Evolutionary conservation across 1,140 invertebrate species (phyloP).

Genomic region (Heliothis virescens): DNA sequence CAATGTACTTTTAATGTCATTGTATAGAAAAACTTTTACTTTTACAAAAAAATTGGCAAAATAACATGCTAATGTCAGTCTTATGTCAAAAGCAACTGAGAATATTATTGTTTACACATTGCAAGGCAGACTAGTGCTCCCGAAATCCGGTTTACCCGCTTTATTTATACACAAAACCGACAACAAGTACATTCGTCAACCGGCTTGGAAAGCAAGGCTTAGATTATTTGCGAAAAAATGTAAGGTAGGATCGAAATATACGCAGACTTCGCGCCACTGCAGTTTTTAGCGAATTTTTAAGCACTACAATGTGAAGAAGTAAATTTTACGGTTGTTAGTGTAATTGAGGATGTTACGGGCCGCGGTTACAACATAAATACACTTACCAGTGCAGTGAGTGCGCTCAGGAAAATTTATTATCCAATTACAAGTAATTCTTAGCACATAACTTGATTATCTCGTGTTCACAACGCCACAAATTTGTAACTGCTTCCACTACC

Average conservation of each 20-base stretch:
- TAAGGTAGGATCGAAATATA: neutral
- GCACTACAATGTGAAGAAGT: neutral
- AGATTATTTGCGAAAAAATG: conserved; percentile 16
- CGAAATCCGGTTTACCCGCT: conserved; percentile 9
- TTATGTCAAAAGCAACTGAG: neutral
- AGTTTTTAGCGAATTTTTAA: neutral
- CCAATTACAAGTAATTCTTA: conserved; percentile 24
- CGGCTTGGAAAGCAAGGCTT: neutral
- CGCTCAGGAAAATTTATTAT: conserved; percentile 28
- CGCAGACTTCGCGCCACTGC: neutral
- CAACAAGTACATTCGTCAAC: conserved; percentile 4
- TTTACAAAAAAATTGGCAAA: neutral
- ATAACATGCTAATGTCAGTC: neutral
- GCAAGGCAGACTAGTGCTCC: neutral
- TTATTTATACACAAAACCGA: conserved; percentile 27
- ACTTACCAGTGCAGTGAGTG: conserved; percentile 23
- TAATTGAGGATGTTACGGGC: conserved; percentile 42
- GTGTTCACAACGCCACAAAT: conserved; percentile 18
- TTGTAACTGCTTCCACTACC: conserved; percentile 9
- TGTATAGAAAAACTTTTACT: conserved; percentile 13
- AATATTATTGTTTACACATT: neutral
- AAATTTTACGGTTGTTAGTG: neutral
- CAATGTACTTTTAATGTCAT: neutral
- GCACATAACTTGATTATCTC: conserved; percentile 36
- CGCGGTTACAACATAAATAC: conserved; percentile 40